Conservation (phyloP, 2,797 vertebrate species). For the Liparis tanakae region DNA sequence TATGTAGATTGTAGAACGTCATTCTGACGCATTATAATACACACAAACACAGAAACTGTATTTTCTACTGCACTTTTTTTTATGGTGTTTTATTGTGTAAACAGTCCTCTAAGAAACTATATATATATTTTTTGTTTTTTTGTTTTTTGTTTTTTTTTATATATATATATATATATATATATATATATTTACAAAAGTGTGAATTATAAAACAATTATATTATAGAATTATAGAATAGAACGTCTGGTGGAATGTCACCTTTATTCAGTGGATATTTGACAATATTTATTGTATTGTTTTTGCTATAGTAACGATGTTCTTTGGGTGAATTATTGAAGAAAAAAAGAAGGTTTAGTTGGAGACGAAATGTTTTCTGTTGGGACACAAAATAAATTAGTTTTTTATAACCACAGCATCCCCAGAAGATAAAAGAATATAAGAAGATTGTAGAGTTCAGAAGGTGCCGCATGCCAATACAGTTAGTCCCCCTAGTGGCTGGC, state of each 20-base stretch:
- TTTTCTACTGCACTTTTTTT: constrained; percentile 82
- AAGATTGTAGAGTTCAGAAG: constrained; percentile 53
- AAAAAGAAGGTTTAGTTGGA: constrained; percentile 26
- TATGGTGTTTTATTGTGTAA: constrained; percentile 70
- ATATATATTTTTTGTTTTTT: constrained; percentile 16
- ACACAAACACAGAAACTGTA: constrained; percentile 77
- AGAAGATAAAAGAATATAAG: constrained; percentile 52
- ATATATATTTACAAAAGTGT: constrained; percentile 36
- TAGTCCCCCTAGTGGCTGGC: constrained; percentile 62
- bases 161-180: too few relatives aligned
- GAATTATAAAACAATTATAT: constrained; percentile 23
- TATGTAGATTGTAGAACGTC: constrained; percentile 77
- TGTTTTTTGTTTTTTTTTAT: too few relatives aligned
- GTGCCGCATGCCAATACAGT: constrained; percentile 70
- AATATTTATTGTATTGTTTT: constrained; percentile 36
- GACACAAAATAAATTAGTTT: constrained; percentile 31
- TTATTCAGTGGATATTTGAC: constrained; percentile 35
- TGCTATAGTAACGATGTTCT: constrained; percentile 37
- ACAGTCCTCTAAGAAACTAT: constrained; percentile 48
- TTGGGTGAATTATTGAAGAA: constrained; percentile 33
- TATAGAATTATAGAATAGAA: constrained; percentile 15
- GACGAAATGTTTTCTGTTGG: constrained; percentile 13
- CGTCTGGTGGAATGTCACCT: constrained; percentile 21
- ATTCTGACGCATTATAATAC: constrained; percentile 70
- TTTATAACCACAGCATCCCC: constrained; percentile 55